A percentile compares a stretch with the other conserved stretches of the same genome.
phyloP scores from a whole-genome alignment of 2,888 invertebrate species.

The Tenthredo livida region DNA sequence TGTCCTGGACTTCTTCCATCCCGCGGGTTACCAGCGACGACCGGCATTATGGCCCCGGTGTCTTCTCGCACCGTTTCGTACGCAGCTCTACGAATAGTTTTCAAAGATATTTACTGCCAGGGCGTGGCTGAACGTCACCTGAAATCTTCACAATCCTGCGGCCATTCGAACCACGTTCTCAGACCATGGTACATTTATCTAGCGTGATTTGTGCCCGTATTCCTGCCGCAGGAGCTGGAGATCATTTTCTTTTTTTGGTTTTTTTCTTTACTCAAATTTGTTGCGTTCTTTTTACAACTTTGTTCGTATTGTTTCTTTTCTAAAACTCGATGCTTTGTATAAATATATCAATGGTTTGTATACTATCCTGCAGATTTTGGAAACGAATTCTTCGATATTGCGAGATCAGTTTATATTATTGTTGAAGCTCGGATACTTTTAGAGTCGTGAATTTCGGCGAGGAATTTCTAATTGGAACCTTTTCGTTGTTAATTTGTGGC shows the following conservation, averaged over 20 bases:
- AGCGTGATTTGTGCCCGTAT: constrained; percentile 14
- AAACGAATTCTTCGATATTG: constrained; percentile 30
- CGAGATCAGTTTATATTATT: constrained; percentile 14
- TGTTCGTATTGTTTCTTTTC: background rate
- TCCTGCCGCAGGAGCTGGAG: background rate
- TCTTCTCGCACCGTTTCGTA: constrained; percentile 35
- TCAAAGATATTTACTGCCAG: constrained; percentile 70
- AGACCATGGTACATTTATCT: constrained; percentile 41
- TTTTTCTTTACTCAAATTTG: background rate
- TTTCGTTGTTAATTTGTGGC: constrained; percentile 29
- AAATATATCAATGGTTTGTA: background rate
- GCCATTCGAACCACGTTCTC: constrained; percentile 44
- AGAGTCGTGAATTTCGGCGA: background rate
- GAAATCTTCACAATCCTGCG: constrained; percentile 53
- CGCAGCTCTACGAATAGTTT: constrained; percentile 66
- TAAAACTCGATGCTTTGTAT: background rate
- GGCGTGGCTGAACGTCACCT: constrained; percentile 57
- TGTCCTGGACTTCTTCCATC: constrained; percentile 26
- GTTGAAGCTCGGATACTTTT: background rate
- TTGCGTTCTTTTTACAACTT: background rate
- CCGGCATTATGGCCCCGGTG: constrained; percentile 45
- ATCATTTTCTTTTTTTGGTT: background rate
- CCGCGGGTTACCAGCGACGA: background rate
- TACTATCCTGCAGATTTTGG: background rate
- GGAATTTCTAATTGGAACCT: constrained; percentile 33